Evolutionary conservation across 1,140 invertebrate species (phyloP).

Genomic region (Gryllus bimaculatus): DNA sequence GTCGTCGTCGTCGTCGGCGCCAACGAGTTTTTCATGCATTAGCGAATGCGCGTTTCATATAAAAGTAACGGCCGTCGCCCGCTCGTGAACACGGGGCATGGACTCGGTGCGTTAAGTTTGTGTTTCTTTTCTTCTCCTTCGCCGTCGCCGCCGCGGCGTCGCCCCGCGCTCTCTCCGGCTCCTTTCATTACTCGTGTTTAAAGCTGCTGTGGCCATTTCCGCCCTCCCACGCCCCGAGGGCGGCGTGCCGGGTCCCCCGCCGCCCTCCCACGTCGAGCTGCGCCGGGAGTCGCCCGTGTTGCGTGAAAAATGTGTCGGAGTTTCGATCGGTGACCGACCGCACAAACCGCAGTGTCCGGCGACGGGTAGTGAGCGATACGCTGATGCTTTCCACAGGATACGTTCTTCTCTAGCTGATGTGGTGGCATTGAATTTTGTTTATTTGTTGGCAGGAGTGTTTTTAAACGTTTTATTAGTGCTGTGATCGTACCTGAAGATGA

Average conservation of each 20-base stretch:
- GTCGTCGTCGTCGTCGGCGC: background rate
- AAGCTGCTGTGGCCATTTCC: background rate
- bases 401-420: too few relatives aligned
- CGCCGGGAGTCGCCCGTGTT: too few relatives aligned
- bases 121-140: background rate
- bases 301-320: background rate
- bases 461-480: too few relatives aligned
- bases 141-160: too few relatives aligned
- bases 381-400: too few relatives aligned
- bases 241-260: background rate
- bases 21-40: background rate
- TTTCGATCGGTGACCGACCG: too few relatives aligned
- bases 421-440: too few relatives aligned
- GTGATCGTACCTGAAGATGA: too few relatives aligned
- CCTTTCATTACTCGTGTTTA: constrained; percentile 1
- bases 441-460: too few relatives aligned
- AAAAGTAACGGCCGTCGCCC: background rate
- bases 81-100: background rate
- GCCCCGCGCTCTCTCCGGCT: too few relatives aligned
- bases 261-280: background rate
- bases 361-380: too few relatives aligned
- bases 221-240: background rate
- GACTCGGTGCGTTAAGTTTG: background rate
- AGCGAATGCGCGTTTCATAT: background rate
- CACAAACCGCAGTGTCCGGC: too few relatives aligned